phyloP scores from a whole-genome alignment of 2,888 invertebrate species.

The Octodonta nipae region DNA sequence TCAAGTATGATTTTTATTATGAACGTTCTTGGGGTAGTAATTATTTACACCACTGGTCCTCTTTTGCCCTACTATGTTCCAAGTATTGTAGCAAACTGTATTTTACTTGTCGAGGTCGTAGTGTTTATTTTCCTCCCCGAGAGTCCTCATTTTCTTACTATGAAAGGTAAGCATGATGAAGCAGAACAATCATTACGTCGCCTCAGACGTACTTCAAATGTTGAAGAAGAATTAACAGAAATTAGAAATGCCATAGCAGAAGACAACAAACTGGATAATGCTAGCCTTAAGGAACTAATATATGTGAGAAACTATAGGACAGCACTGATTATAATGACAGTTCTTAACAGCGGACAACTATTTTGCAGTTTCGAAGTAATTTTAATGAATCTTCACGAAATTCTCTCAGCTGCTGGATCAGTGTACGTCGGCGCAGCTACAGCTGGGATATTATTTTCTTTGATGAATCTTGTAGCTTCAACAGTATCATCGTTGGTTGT shows the following conservation, averaged over 20 bases:
- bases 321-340: slow-evolving; percentile 29
- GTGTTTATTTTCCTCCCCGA: slow-evolving; percentile 31
- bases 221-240: slow-evolving; percentile 28
- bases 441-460: slow-evolving; percentile 29
- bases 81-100: slow-evolving; percentile 18
- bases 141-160: slow-evolving; percentile 28
- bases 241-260: slow-evolving; percentile 27
- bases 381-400: slow-evolving; percentile 31
- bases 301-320: slow-evolving; percentile 28
- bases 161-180: slow-evolving; percentile 24
- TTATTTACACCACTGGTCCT: slow-evolving; percentile 27
- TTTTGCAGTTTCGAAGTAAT: slow-evolving; percentile 31
- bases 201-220: slow-evolving; percentile 20
- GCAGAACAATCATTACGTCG: slow-evolving; percentile 24
- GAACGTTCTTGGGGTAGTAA: slow-evolving; percentile 26
- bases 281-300: slow-evolving; percentile 26
- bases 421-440: slow-evolving; percentile 24
- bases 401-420: slow-evolving; percentile 27
- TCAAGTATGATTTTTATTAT: slow-evolving; percentile 30
- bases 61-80: slow-evolving; percentile 20
- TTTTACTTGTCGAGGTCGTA: slow-evolving; percentile 24
- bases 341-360: slow-evolving; percentile 30
- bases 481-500: slow-evolving; percentile 24
- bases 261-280: slow-evolving; percentile 26
- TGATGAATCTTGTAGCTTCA: slow-evolving; percentile 27